These are phyloP conservation scores for Hesperophylax magnus DNA, from an alignment of 1,140 invertebrate species.

Conservation along the genomic window DNA sequence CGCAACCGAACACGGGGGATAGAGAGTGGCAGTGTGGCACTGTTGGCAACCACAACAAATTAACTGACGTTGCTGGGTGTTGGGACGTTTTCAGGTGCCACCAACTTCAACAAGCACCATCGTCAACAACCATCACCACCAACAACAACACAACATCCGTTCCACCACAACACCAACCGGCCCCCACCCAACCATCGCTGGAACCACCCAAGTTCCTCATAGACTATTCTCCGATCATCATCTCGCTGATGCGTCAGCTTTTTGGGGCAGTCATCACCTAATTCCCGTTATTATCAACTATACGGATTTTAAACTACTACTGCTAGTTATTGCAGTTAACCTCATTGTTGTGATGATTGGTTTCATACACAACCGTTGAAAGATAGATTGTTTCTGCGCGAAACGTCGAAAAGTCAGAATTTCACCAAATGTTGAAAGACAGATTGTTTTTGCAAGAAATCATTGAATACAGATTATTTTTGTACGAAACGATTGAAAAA, in stretches of 20 bases:
- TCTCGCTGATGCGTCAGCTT: neutral
- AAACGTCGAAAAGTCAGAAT: too few relatives aligned
- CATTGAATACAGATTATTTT: neutral
- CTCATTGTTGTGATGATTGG: neutral
- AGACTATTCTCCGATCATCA: neutral
- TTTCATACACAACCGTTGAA: neutral
- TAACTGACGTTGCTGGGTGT: conserved; percentile 43
- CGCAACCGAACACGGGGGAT: neutral
- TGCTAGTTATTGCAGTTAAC: neutral
- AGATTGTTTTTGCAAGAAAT: neutral
- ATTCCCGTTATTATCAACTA: neutral
- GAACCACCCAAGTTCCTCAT: too few relatives aligned
- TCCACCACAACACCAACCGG: conserved; percentile 26
- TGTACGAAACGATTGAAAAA: too few relatives aligned
- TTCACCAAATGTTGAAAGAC: neutral
- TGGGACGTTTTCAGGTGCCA: conserved; percentile 47
- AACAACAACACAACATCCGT: conserved; percentile 35
- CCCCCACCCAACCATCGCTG: neutral
- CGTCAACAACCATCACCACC: conserved; percentile 26
- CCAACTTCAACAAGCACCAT: conserved; percentile 11
- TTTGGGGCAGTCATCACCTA: neutral
- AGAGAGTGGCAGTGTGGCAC: neutral
- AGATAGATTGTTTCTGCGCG: neutral
- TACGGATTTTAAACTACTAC: neutral
- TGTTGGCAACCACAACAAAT: neutral